Evolutionary conservation across 2,797 vertebrate species (phyloP).

Genomic region (Cyclopterus lumpus): DNA sequence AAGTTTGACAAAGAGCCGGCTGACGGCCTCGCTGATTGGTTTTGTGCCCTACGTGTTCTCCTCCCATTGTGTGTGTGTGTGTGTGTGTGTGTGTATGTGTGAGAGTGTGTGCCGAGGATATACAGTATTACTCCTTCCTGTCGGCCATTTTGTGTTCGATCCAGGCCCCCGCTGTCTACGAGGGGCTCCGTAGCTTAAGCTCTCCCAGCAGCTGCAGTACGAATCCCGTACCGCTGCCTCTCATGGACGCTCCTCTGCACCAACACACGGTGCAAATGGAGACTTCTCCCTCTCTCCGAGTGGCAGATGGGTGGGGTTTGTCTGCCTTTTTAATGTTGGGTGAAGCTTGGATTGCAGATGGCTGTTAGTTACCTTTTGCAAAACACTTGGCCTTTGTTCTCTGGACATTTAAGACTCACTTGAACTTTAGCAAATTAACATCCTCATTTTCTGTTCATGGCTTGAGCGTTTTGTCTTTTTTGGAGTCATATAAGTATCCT

Average conservation of each 20-base stretch:
- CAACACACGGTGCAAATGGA: constrained; percentile 32
- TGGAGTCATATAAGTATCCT: background rate
- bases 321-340: constrained; percentile 22
- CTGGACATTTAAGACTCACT: constrained; percentile 13
- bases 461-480: background rate
- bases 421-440: background rate
- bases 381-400: constrained; percentile 34
- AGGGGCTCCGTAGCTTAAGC: constrained; percentile 47
- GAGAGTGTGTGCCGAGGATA: constrained; percentile 5
- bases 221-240: constrained; percentile 69
- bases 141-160: constrained; percentile 55
- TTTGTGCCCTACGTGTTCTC: constrained; percentile 50
- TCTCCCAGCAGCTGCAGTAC: constrained; percentile 72
- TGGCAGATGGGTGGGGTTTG: constrained; percentile 57
- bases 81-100: too few relatives aligned
- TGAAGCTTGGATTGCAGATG: constrained; percentile 61
- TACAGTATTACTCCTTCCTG: constrained; percentile 41
- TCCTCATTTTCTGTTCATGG: background rate
- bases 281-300: constrained; percentile 19
- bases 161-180: constrained; percentile 16
- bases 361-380: constrained; percentile 37
- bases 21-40: constrained; percentile 55
- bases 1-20: constrained; percentile 50
- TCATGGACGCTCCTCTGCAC: constrained; percentile 56
- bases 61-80: constrained; percentile 22